Evolutionary conservation across 2,113 vertebrate genomes (phyloP), one percentile per base, ranked within the genome.

Genomic region (Solea senegalensis): DNA sequence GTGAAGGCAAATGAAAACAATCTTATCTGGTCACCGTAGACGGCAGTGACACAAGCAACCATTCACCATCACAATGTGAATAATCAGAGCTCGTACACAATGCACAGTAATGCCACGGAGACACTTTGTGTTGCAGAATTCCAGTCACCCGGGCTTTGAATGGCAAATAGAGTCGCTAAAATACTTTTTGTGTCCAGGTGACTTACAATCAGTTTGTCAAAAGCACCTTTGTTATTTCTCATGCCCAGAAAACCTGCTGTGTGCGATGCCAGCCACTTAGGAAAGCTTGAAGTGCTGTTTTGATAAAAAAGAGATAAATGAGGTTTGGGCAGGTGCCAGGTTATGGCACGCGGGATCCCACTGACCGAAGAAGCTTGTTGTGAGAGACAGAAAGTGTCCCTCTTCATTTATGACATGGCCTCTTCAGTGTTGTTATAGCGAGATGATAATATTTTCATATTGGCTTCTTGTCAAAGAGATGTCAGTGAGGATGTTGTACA

Each of bases 281-380:
- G 39, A 68, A 40, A 59, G 58, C 41, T 66, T 84, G 49, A 84
- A 88, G 90, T 87, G 83, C 39, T 87, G 81, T 83, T 86, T 81
- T 90, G 86, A 90, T 87, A 48, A 34, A 48, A 34, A 26, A 76
- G 65, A 80, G 89, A 85, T 84, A 71, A 54, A 86, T 80, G 80
- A 77, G 75, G 65, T 69, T 70, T 87, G 85, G 85, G 43, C 56
- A 15, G 44, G 27, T 71, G 88, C 83, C 88, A 86, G 72, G 9
- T 46, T 60, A 6, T 49, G 62, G 61, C 65, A 79, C 49, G 48
- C 50, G 64, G 71, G 64, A 81, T 65, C 27, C 43, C 67, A 34
- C 26, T 10, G 65, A 57, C 67, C 74, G 50, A 68, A 59, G 58
- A 60, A 51, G 63, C 27, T 52, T 60, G 56, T 26, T 7, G 11